phyloP scores from a whole-genome alignment of 1,140 invertebrate species.

The Neocloeon triangulifer region DNA sequence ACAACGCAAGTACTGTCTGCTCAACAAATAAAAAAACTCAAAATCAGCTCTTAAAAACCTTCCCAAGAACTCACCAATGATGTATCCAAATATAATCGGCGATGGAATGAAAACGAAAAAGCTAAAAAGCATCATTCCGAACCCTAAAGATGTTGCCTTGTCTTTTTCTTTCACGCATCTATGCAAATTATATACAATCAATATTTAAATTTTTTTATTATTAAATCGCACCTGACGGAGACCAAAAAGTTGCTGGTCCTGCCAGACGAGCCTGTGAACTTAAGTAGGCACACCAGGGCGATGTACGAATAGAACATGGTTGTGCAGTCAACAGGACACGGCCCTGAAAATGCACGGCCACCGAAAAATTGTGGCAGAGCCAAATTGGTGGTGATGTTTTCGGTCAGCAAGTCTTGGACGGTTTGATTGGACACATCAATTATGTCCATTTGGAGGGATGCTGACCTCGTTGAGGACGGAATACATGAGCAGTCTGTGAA shows the following conservation, averaged over 20 bases:
- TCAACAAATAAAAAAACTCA: constrained; percentile 8
- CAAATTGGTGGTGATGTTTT: too few species aligned
- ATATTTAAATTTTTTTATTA: too few species aligned
- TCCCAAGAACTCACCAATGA: constrained; percentile 28
- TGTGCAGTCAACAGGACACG: constrained; percentile 38
- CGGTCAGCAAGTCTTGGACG: too few species aligned
- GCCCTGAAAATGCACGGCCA: constrained; percentile 29
- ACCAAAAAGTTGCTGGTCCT: constrained; percentile 43
- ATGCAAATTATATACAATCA: too few species aligned
- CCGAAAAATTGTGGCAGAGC: neutral
- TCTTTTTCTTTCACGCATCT: constrained; percentile 30
- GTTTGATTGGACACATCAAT: neutral
- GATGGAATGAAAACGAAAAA: constrained; percentile 30
- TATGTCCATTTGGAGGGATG: neutral
- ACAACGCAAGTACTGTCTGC: constrained; percentile 39
- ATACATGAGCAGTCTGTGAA: constrained; percentile 10
- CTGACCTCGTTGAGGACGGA: neutral
- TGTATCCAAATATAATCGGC: constrained; percentile 45
- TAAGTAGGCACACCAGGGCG: constrained; percentile 37
- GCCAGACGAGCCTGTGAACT: constrained; percentile 39
- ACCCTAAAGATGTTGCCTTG: constrained; percentile 30
- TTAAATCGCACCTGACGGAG: constrained; percentile 25
- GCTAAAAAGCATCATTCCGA: constrained; percentile 23
- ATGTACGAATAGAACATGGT: constrained; percentile 38
- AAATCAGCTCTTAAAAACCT: neutral